Evolutionary conservation across 2,113 vertebrate species (phyloP).

Genomic region (Mus spicilegus): DNA sequence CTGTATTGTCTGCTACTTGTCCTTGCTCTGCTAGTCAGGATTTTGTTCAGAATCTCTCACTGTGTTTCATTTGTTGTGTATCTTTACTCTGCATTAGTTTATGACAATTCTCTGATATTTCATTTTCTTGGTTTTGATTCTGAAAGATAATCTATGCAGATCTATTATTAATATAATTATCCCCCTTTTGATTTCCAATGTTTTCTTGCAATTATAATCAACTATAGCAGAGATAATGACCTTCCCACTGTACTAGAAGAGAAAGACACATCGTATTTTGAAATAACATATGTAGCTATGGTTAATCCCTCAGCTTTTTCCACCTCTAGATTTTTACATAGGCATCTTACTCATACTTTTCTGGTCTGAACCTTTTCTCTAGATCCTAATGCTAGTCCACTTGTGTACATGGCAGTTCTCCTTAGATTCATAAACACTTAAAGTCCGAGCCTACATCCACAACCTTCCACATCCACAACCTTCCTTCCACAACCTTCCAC

Average conservation of each 20-base stretch:
- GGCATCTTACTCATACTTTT: not conserved
- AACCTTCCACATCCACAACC: not conserved
- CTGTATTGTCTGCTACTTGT: not conserved
- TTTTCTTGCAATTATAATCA: not conserved
- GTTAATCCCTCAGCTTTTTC: not conserved
- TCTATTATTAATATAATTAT: not conserved
- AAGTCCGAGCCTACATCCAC: not conserved
- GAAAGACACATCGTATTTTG: not conserved
- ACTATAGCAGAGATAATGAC: not conserved
- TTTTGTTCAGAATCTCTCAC: not conserved
- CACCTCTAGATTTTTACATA: not conserved
- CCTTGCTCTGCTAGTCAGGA: not conserved
- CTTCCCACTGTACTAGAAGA: not conserved
- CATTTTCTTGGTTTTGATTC: not conserved
- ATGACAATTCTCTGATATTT: not conserved
- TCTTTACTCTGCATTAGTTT: slow-evolving; percentile 3
- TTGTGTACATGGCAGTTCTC: not conserved
- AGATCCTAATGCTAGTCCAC: not conserved
- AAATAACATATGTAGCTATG: not conserved
- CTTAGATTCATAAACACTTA: not conserved
- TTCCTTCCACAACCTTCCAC: too few relatives aligned
- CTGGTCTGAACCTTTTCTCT: not conserved
- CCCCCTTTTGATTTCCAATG: not conserved
- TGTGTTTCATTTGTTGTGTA: not conserved
- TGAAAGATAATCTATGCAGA: not conserved